Evolutionary conservation across 2,888 invertebrate genomes (phyloP), one percentile per base, ranked within the genome.

Genomic region (Erebia palarica): DNA sequence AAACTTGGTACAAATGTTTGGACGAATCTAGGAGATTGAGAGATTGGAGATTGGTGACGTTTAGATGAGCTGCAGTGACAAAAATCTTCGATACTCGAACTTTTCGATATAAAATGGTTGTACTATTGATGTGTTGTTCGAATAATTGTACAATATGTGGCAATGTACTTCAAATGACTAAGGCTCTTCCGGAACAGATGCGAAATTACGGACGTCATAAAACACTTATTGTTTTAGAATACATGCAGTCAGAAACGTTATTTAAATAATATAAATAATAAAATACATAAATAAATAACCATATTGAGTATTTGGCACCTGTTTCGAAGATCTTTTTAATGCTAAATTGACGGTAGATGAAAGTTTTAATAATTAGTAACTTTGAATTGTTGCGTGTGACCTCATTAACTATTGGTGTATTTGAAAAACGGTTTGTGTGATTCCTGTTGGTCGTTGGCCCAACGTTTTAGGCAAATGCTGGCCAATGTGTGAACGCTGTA

Each of bases 311-410:
- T 21, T 3, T 57, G 18, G 57, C 57, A 10, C 13, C 57, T 57
- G 21, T 57, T 57, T 10, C 10, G 57, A 21, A 21, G 21, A 57
- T 5, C 18, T 18, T 57, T 18, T 18, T 16, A 57, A 21, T 58
- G 3, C 27, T 14, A n/a, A 64, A 64, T 51, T 64, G 63, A 51
- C 63, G 49, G 49, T 49, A 64, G 63, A 51, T 64, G n/a, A 27
- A 13, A 7, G 14, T 42, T 65, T 55, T 1, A 11, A 27, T 14
- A 51, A 64, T 10, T 3, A 18, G 18, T 18, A 16, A 61, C 42
- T 16, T 61, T 61, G 42, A n/a, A 42, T 36, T 11, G 16, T 61
- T 47, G 27, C 13, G 27, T 27, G 27, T 44, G 2, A 61, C 3
- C 18, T 61, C 16, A 13, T 5, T 5, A 61, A 18, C 47, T 18